Evolutionary conservation across 2,888 invertebrate species (phyloP), one percentile per base, ranked within the genome.

Genomic region (Leptinotarsa peninsularis): DNA sequence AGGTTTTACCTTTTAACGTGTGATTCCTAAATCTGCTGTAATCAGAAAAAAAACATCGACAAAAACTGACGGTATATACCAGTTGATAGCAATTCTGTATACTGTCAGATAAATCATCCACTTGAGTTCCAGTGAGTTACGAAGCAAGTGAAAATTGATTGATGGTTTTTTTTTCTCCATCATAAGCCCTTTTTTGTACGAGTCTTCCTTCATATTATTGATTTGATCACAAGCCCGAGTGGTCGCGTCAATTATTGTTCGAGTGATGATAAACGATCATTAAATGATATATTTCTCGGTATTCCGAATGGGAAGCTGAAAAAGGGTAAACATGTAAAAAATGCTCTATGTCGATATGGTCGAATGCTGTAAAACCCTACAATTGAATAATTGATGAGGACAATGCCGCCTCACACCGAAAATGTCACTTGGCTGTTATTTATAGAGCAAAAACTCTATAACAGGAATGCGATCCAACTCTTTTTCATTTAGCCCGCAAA

Each of bases 361-460:
- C 23, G 17, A 18, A 58, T 23, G 58, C 23, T 58, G 58, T 5
- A 23, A 58, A 13, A 23, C 15, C 58, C 23, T 14, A 58, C 58
- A 58, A 58, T 58, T 58, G 58, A 58, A 58, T 58, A 58, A 58
- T 58, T 58, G 58, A 58, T 23, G 21, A 58, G 58, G 58, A 58
- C 58, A 58, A 58, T 23, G 58, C 58, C 58, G 13, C 14, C 58
- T 27, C 23, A 58, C 58, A 58, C 58, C 21, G 58, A 58, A 58
- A 58, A 58, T 58, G 58, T 58, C 58, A 23, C 58, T 58, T 4
- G 58, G 23, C 52, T 23, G 58, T 58, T 58, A 23, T 58, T 58
- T 58, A 58, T 23, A 21, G 58, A 14, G 23, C 58, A 23, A 58
- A 58, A 23, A 58, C 58, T 23, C 58, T 14, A 23, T 21, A 21